These are phyloP conservation scores for Drosophila antonietae DNA, from an alignment of 2,888 invertebrate species.

Conservation along the genomic window DNA sequence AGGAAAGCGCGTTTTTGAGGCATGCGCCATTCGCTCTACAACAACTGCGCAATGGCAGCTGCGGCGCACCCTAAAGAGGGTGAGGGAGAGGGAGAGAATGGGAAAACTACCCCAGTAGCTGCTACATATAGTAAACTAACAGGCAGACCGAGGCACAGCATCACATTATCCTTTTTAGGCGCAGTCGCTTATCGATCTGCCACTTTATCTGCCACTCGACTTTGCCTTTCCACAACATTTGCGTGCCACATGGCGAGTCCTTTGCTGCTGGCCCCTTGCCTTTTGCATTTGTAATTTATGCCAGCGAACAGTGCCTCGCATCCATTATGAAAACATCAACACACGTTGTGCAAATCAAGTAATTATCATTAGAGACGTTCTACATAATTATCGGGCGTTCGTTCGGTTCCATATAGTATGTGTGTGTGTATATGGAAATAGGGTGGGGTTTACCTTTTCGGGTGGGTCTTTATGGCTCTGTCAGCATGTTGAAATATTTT, in stretches of 20 bases:
- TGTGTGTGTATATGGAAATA: not conserved
- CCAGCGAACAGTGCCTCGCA: constrained; percentile 37
- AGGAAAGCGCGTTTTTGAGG: constrained; percentile 63
- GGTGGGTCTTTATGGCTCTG: constrained; percentile 35
- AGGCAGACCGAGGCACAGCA: constrained; percentile 38
- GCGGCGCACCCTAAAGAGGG: constrained; percentile 41
- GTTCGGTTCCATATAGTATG: constrained; percentile 23
- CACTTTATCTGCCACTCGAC: constrained; percentile 68
- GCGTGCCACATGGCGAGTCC: constrained; percentile 60
- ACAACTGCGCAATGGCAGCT: constrained; percentile 72
- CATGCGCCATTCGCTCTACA: constrained; percentile 57
- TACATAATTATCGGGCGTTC: constrained; percentile 69
- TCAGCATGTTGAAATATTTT: constrained; percentile 54
- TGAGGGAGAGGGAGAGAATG: too few relatives aligned
- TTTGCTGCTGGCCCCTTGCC: constrained; percentile 4
- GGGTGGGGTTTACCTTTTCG: constrained; percentile 10
- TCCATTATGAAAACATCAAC: constrained; percentile 76
- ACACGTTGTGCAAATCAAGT: constrained; percentile 78
- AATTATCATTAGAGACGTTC: constrained; percentile 71
- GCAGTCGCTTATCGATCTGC: constrained; percentile 51
- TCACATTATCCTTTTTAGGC: constrained; percentile 46
- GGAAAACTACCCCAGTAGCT: constrained; percentile 9
- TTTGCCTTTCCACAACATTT: constrained; percentile 46
- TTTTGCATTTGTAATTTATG: constrained; percentile 71
- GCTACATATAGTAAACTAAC: not conserved